Base-by-base conservation (phyloP, 2,797 vertebrate species). In the Microhierax caerulescens region DNA sequence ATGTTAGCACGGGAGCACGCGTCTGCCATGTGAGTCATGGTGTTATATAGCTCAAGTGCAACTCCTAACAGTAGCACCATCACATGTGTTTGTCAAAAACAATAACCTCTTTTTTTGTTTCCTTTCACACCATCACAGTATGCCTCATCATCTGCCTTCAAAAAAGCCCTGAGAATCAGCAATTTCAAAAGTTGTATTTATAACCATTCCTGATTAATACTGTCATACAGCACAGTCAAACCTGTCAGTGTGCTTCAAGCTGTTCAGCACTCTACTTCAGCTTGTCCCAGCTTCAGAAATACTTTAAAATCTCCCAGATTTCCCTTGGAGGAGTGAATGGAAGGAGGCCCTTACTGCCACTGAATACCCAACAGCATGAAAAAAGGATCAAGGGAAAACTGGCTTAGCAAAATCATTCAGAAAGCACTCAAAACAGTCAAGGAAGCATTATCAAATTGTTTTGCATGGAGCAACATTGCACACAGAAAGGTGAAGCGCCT, bases 141-240 rank as follows among this genome's bases (percentile, higher is more conserved):
- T 20, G 54, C 22, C 45, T 63, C 60, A 80, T 73, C 77, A 79
- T 36, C 39, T 80, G 16, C 34, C 80, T 89, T 73, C 67, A 76
- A 60, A 83, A 89, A 82, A 68, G 14, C 19, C 27, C 39, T 24
- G 63, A 87, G 70, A 96, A 91, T 39, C 25, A 85, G 50, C 57
- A 59, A 64, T 79, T 82, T 93, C 81, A 67, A 80, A 93, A 17
- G 23, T 86, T 18, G 0, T 19, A 34, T 73, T 78, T 87, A 56
- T 37, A 92, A 77, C 39, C 16, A 30, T 11, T 77, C 48, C 47
- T 41, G 21, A 77, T 89, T 70, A 91, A 76, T 41, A 51, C 28
- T 60, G 41, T 60, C 68, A 88, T 18, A 56, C 0, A 1, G 56
- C 47, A 88, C 37, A 92, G 32, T 30, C 48, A 90, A 67, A 67